A percentile compares a stretch with the other conserved stretches of the same genome.
Evolutionary conservation across 2,888 invertebrate genomes (phyloP).

Genomic region (Tanytarsus gracilentus): DNA sequence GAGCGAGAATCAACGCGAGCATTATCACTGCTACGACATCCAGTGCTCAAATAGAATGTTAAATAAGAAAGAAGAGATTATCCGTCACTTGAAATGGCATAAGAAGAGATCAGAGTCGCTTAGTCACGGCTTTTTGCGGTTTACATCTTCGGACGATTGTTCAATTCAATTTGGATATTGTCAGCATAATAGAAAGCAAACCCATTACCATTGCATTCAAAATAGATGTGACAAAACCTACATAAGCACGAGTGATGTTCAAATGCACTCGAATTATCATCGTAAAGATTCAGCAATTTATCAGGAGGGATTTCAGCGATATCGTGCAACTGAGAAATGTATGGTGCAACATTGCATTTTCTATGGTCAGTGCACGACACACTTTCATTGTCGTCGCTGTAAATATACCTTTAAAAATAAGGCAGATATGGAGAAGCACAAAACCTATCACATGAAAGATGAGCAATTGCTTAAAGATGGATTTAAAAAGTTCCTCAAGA

Average conservation of each 20-base stretch:
- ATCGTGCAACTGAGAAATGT: slow-evolving; percentile 93
- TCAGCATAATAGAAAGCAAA: slow-evolving; percentile 87
- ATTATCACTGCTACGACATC: slow-evolving; percentile 77
- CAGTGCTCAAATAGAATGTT: slow-evolving; percentile 71
- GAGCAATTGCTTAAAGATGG: slow-evolving; percentile 91
- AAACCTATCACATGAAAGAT: slow-evolving; percentile 96
- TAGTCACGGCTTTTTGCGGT: slow-evolving; percentile 75
- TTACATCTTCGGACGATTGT: slow-evolving; percentile 92
- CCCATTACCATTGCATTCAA: slow-evolving; percentile 96
- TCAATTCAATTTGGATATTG: slow-evolving; percentile 75
- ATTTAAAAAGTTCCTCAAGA: slow-evolving; percentile 98
- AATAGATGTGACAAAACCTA: slow-evolving; percentile 91
- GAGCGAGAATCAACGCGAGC: slow-evolving; percentile 56
- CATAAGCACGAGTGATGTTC: slow-evolving; percentile 97
- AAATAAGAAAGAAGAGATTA: slow-evolving; percentile 97
- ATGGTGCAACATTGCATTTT: slow-evolving; percentile 85
- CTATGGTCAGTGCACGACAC: slow-evolving; percentile 89
- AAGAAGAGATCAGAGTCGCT: slow-evolving; percentile 95
- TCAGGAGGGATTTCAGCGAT: slow-evolving; percentile 94
- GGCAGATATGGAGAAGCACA: slow-evolving; percentile 99
- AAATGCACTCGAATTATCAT: slow-evolving; percentile 99
- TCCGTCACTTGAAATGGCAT: slow-evolving; percentile 98
- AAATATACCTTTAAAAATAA: slow-evolving; percentile 97
- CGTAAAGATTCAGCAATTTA: slow-evolving; percentile 96
- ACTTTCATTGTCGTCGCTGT: slow-evolving; percentile 94